Percentiles rank a stretch among this genome's conserved stretches.
Evolutionary conservation across 1,140 invertebrate genomes (phyloP).

Genomic region (Chironomus tepperi): DNA sequence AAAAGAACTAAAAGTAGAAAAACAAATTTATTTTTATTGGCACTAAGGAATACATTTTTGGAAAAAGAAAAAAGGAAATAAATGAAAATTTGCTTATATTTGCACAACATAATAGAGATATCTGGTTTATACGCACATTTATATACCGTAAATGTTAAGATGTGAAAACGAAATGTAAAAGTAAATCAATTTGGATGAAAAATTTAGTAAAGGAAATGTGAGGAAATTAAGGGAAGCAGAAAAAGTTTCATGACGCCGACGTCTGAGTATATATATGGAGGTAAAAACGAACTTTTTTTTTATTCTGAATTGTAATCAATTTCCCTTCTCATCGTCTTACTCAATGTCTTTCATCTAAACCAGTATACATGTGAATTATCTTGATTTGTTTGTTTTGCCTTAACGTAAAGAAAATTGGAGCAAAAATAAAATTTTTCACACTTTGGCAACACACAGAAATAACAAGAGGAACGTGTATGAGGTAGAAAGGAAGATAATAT

Average conservation of each 20-base stretch:
- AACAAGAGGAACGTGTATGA: too few relatives aligned
- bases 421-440: too few relatives aligned
- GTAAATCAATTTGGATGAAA: slow-evolving; percentile 5
- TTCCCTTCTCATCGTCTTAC: too few relatives aligned
- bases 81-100: not conserved
- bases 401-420: too few relatives aligned
- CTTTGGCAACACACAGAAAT: too few relatives aligned
- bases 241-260: not conserved
- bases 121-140: not conserved
- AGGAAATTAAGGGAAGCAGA: not conserved
- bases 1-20: not conserved
- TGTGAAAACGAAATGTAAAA: not conserved
- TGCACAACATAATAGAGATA: not conserved
- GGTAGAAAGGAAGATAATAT: too few relatives aligned
- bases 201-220: not conserved
- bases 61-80: not conserved
- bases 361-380: too few relatives aligned
- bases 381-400: too few relatives aligned
- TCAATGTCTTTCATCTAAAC: too few relatives aligned
- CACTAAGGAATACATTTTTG: not conserved
- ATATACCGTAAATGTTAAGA: too few relatives aligned
- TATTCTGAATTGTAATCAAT: too few relatives aligned
- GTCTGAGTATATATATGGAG: not conserved
- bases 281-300: too few relatives aligned
- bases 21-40: slow-evolving; percentile 15